These are phyloP conservation scores for Morone saxatilis DNA, from an alignment of 2,113 vertebrate species.

Conservation along the genomic window DNA sequence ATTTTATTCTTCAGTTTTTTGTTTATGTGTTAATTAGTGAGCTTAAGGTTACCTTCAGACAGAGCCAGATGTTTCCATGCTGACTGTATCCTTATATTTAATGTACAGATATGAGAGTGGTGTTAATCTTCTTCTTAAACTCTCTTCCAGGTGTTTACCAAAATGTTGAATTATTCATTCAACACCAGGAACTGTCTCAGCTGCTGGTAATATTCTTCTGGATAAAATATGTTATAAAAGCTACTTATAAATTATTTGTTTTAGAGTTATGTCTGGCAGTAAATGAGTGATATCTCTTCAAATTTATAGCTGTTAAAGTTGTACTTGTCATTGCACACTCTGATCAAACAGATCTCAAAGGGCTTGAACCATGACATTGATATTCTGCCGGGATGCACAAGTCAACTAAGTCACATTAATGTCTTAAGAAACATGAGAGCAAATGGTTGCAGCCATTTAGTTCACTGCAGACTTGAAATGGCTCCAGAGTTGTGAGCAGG, in stretches of 20 bases:
- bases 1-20: not conserved
- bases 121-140: not conserved
- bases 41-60: not conserved
- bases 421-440: slow-evolving; percentile 66
- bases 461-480: not conserved
- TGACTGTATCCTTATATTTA: not conserved
- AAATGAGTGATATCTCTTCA: not conserved
- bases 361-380: slow-evolving; percentile 22
- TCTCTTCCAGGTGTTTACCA: not conserved
- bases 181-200: not conserved
- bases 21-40: not conserved
- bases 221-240: not conserved
- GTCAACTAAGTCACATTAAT: slow-evolving; percentile 10
- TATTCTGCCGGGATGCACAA: slow-evolving; percentile 31
- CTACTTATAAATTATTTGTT: not conserved
- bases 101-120: not conserved
- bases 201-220: not conserved
- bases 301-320: not conserved
- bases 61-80: not conserved
- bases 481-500: not conserved
- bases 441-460: slow-evolving; percentile 31
- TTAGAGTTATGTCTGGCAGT: not conserved
- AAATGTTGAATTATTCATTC: not conserved
- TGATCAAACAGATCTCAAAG: not conserved
- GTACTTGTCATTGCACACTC: not conserved